Percentiles rank a stretch among this genome's conserved stretches.
These are phyloP conservation scores for Tichodroma muraria DNA, from an alignment of 2,113 vertebrate species.

Conservation along the genomic window DNA sequence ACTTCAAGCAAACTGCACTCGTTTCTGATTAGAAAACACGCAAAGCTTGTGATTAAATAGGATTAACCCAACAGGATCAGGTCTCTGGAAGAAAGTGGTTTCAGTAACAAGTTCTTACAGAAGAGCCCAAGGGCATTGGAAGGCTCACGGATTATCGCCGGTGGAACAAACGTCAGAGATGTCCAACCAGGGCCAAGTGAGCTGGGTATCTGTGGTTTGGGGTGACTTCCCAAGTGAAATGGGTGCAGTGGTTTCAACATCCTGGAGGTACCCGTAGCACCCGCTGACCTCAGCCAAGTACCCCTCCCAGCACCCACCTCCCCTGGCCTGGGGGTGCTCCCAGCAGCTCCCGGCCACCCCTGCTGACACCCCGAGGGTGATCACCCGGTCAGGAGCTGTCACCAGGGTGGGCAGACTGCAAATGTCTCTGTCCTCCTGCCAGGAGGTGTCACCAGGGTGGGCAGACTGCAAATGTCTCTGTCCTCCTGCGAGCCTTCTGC, in stretches of 20 bases:
- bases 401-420: not conserved
- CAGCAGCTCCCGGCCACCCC: not conserved
- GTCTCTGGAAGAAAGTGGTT: not conserved
- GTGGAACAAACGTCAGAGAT: not conserved
- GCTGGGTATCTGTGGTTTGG: rapidly evolving
- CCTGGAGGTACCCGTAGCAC: rapidly evolving
- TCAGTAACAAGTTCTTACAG: not conserved
- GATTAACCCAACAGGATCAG: not conserved
- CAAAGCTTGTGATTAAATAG: not conserved
- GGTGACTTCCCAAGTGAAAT: not conserved
- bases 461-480: not conserved
- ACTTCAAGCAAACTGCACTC: not conserved
- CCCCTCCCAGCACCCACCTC: not conserved
- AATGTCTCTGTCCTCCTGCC: not conserved
- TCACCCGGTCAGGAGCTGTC: rapidly evolving
- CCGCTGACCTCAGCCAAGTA: not conserved
- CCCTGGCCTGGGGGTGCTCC: not conserved
- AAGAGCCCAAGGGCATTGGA: not conserved
- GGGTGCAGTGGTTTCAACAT: not conserved
- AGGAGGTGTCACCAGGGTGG: not conserved
- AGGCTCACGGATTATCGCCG: not conserved
- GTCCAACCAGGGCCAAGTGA: not conserved
- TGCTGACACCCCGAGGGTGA: rapidly evolving
- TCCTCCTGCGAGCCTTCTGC: not conserved
- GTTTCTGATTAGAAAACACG: not conserved